phyloP scores from a whole-genome alignment of 1,140 invertebrate species.

The Sarcophaga peregrina region DNA sequence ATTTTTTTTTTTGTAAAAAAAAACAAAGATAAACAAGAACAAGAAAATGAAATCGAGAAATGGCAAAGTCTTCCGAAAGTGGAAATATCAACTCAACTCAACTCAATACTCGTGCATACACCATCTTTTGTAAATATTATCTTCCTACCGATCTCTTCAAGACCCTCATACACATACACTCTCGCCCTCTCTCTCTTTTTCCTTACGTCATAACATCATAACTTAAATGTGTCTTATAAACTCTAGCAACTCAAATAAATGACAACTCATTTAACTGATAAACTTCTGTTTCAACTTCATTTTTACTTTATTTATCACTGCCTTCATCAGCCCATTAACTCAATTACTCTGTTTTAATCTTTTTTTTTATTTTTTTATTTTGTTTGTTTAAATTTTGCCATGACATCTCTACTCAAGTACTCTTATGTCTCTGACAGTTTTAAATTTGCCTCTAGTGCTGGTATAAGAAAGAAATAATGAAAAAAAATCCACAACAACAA shows the following conservation, averaged over 20 bases:
- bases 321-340: not conserved
- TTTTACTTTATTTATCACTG: not conserved
- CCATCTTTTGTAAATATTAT: slow-evolving; percentile 23
- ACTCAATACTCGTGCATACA: slow-evolving; percentile 7
- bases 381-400: not conserved
- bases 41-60: slow-evolving; percentile 23
- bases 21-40: not conserved
- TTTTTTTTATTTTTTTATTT: not conserved
- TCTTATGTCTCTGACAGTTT: not conserved
- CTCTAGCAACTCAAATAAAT: not conserved
- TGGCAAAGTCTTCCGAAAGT: slow-evolving; percentile 23
- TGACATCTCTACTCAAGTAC: not conserved
- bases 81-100: not conserved
- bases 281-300: not conserved
- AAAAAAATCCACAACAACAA: slow-evolving; percentile 28
- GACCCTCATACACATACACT: not conserved
- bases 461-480: not conserved
- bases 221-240: not conserved
- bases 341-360: not conserved
- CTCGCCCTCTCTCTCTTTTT: not conserved
- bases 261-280: not conserved
- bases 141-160: slow-evolving; percentile 5
- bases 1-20: not conserved
- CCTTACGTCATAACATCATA: not conserved
- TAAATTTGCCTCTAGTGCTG: slow-evolving; percentile 34